These are phyloP conservation scores for Eupithecia vulgata DNA, from an alignment of 2,888 invertebrate species.

Conservation along the genomic window DNA sequence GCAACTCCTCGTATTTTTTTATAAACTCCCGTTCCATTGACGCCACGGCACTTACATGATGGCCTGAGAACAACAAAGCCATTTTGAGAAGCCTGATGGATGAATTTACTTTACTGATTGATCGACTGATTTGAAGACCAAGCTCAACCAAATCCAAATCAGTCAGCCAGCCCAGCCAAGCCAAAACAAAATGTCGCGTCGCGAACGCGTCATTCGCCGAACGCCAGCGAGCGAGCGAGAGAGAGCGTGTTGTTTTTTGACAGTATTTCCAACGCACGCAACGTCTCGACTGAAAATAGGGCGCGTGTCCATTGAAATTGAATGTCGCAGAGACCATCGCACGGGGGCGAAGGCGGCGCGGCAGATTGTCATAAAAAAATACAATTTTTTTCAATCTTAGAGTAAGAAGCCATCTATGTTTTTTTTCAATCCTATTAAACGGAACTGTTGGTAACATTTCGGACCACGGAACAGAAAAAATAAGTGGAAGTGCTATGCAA, in stretches of 20 bases:
- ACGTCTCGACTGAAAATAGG: too few relatives aligned
- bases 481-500: too few relatives aligned
- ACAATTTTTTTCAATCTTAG: too few relatives aligned
- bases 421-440: too few relatives aligned
- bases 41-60: conserved; percentile 32
- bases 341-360: too few relatives aligned
- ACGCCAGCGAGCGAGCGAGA: neutral
- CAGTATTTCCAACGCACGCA: neutral
- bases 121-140: conserved; percentile 32
- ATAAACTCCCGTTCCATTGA: conserved; percentile 50
- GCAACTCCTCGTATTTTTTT: conserved; percentile 48
- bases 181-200: conserved; percentile 11
- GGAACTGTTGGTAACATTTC: neutral
- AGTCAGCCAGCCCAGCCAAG: conserved; percentile 23
- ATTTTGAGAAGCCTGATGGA: conserved; percentile 30
- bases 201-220: neutral
- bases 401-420: too few relatives aligned
- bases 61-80: conserved; percentile 21
- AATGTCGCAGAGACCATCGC: too few relatives aligned
- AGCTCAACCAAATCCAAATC: conserved; percentile 1
- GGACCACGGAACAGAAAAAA: too few relatives aligned
- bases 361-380: too few relatives aligned
- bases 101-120: conserved; percentile 35
- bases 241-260: neutral
- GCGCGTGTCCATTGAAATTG: too few relatives aligned